A percentile compares a stretch with the other conserved stretches of the same genome.
phyloP scores from a whole-genome alignment of 2,797 vertebrate genomes.

The Numenius phaeopus region DNA sequence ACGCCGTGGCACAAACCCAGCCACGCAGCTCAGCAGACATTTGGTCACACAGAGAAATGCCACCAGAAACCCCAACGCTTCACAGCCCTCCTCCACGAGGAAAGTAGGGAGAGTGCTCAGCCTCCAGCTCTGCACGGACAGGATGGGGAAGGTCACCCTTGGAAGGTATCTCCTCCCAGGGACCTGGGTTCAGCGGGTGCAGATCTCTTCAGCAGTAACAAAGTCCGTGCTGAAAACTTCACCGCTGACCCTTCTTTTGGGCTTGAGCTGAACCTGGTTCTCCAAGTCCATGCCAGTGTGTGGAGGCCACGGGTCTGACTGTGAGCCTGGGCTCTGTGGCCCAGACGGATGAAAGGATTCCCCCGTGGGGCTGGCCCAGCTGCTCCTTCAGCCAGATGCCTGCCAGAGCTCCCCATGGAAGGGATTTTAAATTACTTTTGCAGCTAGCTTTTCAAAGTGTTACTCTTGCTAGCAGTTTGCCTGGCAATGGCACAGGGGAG shows the following conservation, averaged over 20 bases:
- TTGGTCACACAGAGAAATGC: not conserved
- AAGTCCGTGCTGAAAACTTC: not conserved
- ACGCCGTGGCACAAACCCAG: not conserved
- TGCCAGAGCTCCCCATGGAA: not conserved
- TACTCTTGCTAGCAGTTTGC: not conserved
- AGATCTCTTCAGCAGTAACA: not conserved
- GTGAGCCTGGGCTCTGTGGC: not conserved
- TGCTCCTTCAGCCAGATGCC: not conserved
- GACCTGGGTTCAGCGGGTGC: not conserved
- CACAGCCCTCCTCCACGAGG: not conserved
- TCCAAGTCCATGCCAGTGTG: not conserved
- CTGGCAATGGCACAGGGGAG: not conserved
- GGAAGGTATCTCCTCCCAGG: not conserved
- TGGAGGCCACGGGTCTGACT: not conserved
- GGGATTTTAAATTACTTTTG: not conserved
- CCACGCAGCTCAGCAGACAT: not conserved
- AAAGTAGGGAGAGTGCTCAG: not conserved
- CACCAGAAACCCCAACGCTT: not conserved
- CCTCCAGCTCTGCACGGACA: not conserved
- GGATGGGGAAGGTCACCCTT: not conserved
- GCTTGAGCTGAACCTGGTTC: not conserved
- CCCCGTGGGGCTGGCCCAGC: not conserved
- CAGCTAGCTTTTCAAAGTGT: not conserved
- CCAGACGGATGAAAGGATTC: not conserved
- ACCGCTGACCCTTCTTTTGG: not conserved